phyloP scores from a whole-genome alignment of 2,888 invertebrate genomes.

The Andrena bicolor region DNA sequence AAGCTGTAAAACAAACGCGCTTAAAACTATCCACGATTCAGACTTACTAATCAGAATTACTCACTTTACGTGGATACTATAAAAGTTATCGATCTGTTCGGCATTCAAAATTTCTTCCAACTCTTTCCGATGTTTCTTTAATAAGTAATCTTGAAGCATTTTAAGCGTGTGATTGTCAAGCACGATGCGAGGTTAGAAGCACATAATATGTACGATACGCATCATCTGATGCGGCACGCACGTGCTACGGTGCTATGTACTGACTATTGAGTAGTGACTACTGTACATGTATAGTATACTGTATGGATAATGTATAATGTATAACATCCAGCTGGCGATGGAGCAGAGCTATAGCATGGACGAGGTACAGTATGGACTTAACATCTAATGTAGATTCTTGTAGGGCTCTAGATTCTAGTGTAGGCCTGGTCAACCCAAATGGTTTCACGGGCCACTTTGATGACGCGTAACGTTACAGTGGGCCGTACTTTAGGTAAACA shows the following conservation, averaged over 20 bases:
- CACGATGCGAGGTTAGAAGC: constrained; percentile 26
- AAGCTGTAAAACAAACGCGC: constrained; percentile 86
- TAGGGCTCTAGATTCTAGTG: no score
- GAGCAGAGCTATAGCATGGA: no score
- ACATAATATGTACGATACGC: no score
- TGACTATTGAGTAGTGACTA: constrained; percentile 10
- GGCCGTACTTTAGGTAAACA: no score
- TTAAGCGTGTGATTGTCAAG: not conserved
- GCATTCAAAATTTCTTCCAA: constrained; percentile 88
- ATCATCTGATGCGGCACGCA: not conserved
- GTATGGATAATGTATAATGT: no score
- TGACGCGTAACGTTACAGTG: no score
- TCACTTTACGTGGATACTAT: constrained; percentile 90
- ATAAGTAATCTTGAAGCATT: constrained; percentile 86
- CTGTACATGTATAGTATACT: no score
- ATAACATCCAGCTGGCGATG: no score
- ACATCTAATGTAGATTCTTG: no score
- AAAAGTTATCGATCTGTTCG: constrained; percentile 88
- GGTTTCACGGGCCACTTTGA: no score
- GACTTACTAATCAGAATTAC: constrained; percentile 71
- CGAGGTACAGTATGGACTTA: no score
- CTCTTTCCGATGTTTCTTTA: constrained; percentile 88
- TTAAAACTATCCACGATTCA: not conserved
- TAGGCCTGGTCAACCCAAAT: no score
- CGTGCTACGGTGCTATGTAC: constrained; percentile 8